Evolutionary conservation across 2,888 invertebrate genomes (phyloP), one percentile per base, ranked within the genome.

Genomic region (Zaprionus obscuricornis): DNA sequence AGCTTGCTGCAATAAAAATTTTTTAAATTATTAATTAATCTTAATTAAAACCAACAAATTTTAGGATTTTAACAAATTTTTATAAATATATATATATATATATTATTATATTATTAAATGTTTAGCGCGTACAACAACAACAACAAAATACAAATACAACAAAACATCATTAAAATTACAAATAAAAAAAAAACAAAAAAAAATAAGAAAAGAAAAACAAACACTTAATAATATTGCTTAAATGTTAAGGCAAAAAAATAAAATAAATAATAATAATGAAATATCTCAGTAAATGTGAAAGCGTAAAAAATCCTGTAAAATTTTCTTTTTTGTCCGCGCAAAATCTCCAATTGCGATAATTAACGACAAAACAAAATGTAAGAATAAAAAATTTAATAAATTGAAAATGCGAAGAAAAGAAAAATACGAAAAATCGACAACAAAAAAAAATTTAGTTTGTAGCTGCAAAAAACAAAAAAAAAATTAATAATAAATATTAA

Each of bases 1-100:
- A 84, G 82, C 82, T 82, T 68, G 82, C 78, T 84, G 78, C 82
- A 78, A 56, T 68, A 76, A 73, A 74, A 77, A 39, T 71, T 81
- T 81, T 81, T 84, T 77, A 81, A 84, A 84, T 81, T 84, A 81
- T 81, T 81, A 84, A 84, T 77, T 81, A 84, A 81, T 83, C 63
- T 82, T 82, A 82, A 84, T 84, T 75, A 81, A 84, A 81, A 79
- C 70, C 79, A 82, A 84, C 85, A 84, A 85, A 82, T 82, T 82
- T 85, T 82, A 82, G 85, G 81, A 82, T 82, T 85, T 82, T 82
- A 82, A 82, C 82, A 78, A 82, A 85, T 82, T 82, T 85, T 84
- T 78, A 78, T 75, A 75, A 42, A 37, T 49, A 56, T 27, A 40
- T 34, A 49, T 34, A 36, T 26, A 34, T 67, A 66, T 50, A 50